A percentile compares a stretch with the other conserved stretches of the same genome.
Evolutionary conservation across 2,888 invertebrate genomes (phyloP).

Genomic region (Dryobotodes eremita): DNA sequence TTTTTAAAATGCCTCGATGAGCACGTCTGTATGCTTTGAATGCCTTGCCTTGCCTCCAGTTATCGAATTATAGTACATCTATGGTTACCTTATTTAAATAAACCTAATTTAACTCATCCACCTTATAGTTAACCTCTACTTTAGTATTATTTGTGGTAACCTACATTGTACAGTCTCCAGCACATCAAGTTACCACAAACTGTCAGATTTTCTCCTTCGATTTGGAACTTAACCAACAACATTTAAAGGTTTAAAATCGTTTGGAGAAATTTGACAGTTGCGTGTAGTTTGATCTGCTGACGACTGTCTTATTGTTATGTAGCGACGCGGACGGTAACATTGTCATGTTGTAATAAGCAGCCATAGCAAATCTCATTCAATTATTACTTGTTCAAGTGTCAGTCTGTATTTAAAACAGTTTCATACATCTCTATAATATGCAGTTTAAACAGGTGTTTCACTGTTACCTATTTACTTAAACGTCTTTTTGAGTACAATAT

Average conservation of each 20-base stretch:
- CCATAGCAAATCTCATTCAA: slow-evolving; percentile 1
- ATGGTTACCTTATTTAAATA: background rate
- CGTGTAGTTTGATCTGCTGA: too few relatives aligned
- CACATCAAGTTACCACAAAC: too few relatives aligned
- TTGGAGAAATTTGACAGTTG: too few relatives aligned
- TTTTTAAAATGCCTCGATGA: too few relatives aligned
- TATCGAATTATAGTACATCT: slow-evolving; percentile 11
- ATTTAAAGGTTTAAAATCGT: too few relatives aligned
- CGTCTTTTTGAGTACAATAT: background rate
- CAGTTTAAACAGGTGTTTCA: slow-evolving; percentile 11
- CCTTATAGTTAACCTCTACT: slow-evolving; percentile 4
- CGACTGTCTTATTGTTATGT: background rate
- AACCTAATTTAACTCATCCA: background rate
- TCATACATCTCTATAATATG: background rate
- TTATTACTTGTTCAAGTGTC: background rate
- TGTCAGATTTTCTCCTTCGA: too few relatives aligned
- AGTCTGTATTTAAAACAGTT: background rate
- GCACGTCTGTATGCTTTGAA: too few relatives aligned
- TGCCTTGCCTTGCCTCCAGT: too few relatives aligned
- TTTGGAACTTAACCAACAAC: too few relatives aligned
- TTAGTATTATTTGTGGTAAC: background rate
- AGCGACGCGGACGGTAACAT: background rate
- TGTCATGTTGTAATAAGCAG: too few relatives aligned
- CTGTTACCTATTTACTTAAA: too few relatives aligned
- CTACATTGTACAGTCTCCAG: background rate